phyloP scores from a whole-genome alignment of 2,797 vertebrate genomes.

The Remorina albescens region DNA sequence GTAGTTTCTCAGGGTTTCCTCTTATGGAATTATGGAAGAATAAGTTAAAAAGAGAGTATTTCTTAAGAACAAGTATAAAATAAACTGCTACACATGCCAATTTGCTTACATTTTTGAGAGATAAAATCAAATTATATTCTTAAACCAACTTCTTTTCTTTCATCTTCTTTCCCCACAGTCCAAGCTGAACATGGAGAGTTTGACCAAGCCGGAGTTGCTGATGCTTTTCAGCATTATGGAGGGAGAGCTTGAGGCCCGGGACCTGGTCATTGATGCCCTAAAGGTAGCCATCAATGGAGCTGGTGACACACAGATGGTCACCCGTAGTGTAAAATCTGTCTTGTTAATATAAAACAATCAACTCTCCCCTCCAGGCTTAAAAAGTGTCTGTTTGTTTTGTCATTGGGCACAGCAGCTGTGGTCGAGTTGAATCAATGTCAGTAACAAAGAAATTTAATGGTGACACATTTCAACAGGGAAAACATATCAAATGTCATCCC shows the following conservation, averaged over 20 bases:
- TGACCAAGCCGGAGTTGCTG: slow-evolving; percentile 84
- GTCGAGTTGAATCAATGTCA: slow-evolving; percentile 12
- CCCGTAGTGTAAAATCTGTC: background rate
- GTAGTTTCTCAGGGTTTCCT: slow-evolving; percentile 16
- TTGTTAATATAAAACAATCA: slow-evolving; percentile 1
- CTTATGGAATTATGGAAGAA: background rate
- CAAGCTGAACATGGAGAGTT: slow-evolving; percentile 83
- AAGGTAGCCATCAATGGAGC: slow-evolving; percentile 69
- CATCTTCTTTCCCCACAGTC: slow-evolving; percentile 71
- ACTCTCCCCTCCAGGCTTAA: background rate
- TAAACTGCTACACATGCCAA: background rate
- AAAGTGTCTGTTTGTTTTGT: slow-evolving; percentile 7
- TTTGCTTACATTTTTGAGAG: background rate
- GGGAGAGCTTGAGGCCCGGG: slow-evolving; percentile 86
- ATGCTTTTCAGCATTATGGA: slow-evolving; percentile 87
- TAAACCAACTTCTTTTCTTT: slow-evolving; percentile 3
- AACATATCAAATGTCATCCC: background rate
- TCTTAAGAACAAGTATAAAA: background rate
- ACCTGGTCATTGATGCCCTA: slow-evolving; percentile 85
- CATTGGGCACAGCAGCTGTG: slow-evolving; percentile 7
- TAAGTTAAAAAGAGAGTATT: background rate
- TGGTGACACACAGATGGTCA: background rate
- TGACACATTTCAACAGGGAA: slow-evolving; percentile 1
- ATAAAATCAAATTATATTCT: background rate
- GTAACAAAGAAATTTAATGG: slow-evolving; percentile 2